Conservation (phyloP, 2,113 vertebrate genomes). For the Cyanoderma ruficeps region DNA sequence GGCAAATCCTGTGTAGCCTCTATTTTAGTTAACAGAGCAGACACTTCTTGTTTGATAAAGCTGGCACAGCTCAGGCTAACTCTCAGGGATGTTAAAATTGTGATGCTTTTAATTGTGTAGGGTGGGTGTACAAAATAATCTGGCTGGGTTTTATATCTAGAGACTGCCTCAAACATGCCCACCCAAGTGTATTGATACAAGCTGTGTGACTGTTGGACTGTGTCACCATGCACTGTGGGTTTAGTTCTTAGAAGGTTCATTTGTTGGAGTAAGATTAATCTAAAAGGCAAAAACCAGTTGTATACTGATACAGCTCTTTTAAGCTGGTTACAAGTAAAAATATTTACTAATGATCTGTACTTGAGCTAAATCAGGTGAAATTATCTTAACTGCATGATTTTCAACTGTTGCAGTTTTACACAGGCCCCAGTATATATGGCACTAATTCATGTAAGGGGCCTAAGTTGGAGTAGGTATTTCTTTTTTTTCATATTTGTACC, state of each 20-base stretch:
- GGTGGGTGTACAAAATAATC: neutral
- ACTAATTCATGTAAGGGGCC: neutral
- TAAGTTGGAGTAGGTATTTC: rapidly evolving
- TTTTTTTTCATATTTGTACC: neutral
- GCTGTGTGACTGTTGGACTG: neutral
- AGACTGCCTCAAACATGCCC: neutral
- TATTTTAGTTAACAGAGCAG: neutral
- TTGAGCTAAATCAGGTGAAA: neutral
- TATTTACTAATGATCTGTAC: neutral
- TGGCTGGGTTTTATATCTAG: neutral
- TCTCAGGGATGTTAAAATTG: neutral
- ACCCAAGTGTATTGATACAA: no score
- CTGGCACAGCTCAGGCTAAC: neutral
- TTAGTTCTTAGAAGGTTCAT: neutral
- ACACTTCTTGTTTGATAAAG: neutral
- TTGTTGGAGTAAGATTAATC: neutral
- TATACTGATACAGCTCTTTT: neutral
- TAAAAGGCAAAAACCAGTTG: neutral
- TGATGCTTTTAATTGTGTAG: neutral
- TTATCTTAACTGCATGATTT: neutral
- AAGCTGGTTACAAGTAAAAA: neutral
- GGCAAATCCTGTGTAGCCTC: neutral
- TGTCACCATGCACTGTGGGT: no score
- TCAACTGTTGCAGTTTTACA: neutral
- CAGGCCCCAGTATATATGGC: neutral